Conservation (phyloP, 2,113 vertebrate genomes). For the Mirza zaza region DNA sequence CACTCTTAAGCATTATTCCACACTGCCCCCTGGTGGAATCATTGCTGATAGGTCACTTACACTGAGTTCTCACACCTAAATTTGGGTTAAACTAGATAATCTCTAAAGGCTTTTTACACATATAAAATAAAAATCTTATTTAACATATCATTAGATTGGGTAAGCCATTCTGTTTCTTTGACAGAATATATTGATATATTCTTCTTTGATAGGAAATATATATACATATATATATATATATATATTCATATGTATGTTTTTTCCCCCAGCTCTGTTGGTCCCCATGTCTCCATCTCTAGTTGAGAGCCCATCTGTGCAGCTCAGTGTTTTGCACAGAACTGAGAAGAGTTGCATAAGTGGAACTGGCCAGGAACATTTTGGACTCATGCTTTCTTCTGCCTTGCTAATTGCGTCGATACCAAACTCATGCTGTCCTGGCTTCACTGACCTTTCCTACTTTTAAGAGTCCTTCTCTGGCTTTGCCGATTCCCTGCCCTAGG, state of each 20-base stretch:
- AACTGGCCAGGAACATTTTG: neutral
- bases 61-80: neutral
- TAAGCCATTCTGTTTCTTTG: neutral
- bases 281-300: too few species aligned
- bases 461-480: neutral
- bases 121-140: neutral
- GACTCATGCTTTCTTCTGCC: neutral
- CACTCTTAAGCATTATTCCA: neutral
- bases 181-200: neutral
- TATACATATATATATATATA: too few species aligned
- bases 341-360: neutral
- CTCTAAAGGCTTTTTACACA: neutral
- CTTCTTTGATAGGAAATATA: neutral
- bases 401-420: neutral
- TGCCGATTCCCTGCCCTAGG: neutral
- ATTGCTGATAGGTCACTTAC: neutral
- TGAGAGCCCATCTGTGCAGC: neutral
- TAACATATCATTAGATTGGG: neutral
- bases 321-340: neutral
- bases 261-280: neutral
- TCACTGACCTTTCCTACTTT: neutral
- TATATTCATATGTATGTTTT: neutral
- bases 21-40: neutral
- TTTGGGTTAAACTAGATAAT: constrained; percentile 4
- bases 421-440: neutral